These are phyloP conservation scores for Arremon brunneinucha DNA, from an alignment of 2,797 vertebrate genomes.

Conservation along the genomic window DNA sequence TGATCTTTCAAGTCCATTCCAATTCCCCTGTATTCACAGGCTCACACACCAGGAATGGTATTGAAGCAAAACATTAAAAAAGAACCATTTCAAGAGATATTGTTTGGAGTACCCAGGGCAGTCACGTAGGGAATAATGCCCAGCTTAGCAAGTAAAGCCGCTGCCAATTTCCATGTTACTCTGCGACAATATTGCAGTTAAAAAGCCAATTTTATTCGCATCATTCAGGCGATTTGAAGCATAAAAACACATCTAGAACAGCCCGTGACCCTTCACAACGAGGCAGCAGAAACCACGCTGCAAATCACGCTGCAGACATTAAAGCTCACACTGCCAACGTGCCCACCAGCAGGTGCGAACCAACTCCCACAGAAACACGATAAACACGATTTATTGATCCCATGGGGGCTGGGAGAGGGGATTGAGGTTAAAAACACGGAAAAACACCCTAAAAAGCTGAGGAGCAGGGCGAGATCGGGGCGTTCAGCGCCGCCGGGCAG, in stretches of 20 bases:
- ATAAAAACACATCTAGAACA: neutral
- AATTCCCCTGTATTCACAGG: too few species aligned
- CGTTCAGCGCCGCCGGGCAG: too few species aligned
- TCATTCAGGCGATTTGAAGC: neutral
- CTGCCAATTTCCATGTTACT: neutral
- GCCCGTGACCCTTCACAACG: neutral
- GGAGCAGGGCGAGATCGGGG: fast-evolving
- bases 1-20: neutral
- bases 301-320: neutral
- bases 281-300: neutral
- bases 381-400: fast-evolving
- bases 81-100: neutral
- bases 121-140: fast-evolving
- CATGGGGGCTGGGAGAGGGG: neutral
- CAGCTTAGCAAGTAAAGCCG: neutral
- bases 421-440: fast-evolving
- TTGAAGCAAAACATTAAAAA: neutral
- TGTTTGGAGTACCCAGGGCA: neutral
- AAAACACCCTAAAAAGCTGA: fast-evolving
- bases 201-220: neutral
- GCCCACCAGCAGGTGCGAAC: neutral
- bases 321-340: fast-evolving
- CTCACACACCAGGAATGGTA: neutral
- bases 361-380: neutral
- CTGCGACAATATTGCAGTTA: neutral